Evolutionary conservation across 2,113 vertebrate genomes (phyloP).

Genomic region (Alosa alosa): DNA sequence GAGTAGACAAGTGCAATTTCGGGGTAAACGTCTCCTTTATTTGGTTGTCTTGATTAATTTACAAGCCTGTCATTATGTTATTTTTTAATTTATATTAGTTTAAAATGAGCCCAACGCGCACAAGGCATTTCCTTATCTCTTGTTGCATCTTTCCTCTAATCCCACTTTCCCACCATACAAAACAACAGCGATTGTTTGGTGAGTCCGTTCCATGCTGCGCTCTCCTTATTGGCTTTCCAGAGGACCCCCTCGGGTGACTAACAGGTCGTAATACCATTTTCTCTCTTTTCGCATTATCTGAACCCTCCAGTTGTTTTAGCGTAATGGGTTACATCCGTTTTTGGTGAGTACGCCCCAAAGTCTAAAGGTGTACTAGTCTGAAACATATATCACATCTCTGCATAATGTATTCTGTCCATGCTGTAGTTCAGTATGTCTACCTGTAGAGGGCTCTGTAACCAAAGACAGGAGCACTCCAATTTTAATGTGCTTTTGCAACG

Average conservation of each 20-base stretch:
- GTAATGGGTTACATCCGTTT: not conserved
- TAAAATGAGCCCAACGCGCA: not conserved
- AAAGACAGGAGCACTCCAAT: not conserved
- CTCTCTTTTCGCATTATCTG: not conserved
- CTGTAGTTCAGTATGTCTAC: not conserved
- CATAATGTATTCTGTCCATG: not conserved
- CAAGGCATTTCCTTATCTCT: not conserved
- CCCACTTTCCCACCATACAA: not conserved
- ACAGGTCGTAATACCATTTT: not conserved
- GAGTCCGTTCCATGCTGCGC: not conserved
- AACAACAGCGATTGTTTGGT: not conserved
- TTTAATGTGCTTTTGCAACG: not conserved
- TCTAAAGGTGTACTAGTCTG: not conserved
- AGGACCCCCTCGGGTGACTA: not conserved
- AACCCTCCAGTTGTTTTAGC: too few species aligned
- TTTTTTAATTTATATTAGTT: not conserved
- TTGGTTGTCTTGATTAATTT: not conserved
- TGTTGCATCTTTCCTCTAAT: not conserved
- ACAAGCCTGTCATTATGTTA: not conserved
- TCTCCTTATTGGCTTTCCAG: not conserved
- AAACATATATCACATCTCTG: not conserved
- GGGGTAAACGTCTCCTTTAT: not conserved
- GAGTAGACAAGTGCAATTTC: too few species aligned
- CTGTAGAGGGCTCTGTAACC: constrained; percentile 49
- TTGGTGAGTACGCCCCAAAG: not conserved